Percentiles rank a stretch among this genome's conserved stretches.
Evolutionary conservation across 2,888 invertebrate species (phyloP).

Genomic region (Lypha dubia): DNA sequence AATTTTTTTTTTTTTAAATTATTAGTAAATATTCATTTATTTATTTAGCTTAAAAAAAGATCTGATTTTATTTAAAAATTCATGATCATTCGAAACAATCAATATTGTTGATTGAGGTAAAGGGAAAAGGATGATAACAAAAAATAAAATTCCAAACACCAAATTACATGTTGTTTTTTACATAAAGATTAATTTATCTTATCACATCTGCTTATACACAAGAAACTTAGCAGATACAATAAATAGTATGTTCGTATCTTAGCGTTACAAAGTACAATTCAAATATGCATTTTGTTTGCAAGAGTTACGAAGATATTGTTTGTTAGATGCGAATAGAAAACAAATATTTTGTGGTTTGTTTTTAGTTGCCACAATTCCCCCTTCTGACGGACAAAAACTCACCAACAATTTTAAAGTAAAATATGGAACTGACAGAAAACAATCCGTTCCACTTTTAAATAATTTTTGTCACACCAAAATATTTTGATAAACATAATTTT

Average conservation of each 20-base stretch:
- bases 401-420: no score
- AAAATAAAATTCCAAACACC: no score
- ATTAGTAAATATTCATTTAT: no score
- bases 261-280: background rate
- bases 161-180: constrained; percentile 78
- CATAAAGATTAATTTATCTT: constrained; percentile 82
- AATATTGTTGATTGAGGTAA: constrained; percentile 62
- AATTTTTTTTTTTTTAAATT: no score
- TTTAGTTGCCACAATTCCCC: no score
- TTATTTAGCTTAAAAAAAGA: no score
- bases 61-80: background rate
- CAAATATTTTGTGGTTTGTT: constrained; percentile 9
- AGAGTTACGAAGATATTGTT: constrained; percentile 23
- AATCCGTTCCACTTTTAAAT: no score
- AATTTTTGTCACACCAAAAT: no score
- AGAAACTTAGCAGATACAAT: background rate
- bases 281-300: no score
- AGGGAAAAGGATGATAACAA: background rate
- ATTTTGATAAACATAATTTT: no score
- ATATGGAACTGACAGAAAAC: no score
- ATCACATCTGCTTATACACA: constrained; percentile 71
- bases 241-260: background rate
- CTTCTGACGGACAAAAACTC: no score
- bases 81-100: constrained; percentile 10
- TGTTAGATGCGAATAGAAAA: background rate